A percentile compares a stretch with the other conserved stretches of the same genome.
phyloP scores from a whole-genome alignment of 2,888 invertebrate genomes.

The Metopia argyrocephala region DNA sequence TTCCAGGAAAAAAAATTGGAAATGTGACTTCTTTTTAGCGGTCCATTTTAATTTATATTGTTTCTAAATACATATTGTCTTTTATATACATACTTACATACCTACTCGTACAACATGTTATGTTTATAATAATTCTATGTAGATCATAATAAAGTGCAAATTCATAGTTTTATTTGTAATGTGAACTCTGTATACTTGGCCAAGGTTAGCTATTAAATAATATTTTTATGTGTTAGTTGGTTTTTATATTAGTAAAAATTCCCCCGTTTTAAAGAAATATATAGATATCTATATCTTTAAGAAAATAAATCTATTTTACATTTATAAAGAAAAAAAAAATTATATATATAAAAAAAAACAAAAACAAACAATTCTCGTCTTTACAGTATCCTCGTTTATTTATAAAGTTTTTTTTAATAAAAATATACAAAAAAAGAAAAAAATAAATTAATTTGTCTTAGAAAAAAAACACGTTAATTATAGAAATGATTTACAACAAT shows the following conservation, averaged over 20 bases:
- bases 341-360: neutral
- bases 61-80: too few relatives aligned
- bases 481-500: conserved; percentile 52
- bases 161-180: conserved; percentile 44
- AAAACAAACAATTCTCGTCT: conserved; percentile 30
- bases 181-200: conserved; percentile 39
- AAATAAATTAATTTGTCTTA: neutral
- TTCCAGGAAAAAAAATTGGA: too few relatives aligned
- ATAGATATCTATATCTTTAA: neutral
- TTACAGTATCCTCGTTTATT: neutral
- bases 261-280: neutral
- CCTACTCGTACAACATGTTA: too few relatives aligned
- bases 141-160: conserved; percentile 29
- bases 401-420: neutral
- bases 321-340: neutral
- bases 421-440: neutral
- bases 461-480: conserved; percentile 42
- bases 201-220: conserved; percentile 44
- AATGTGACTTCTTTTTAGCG: too few relatives aligned
- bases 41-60: too few relatives aligned
- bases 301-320: neutral
- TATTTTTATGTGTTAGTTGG: neutral
- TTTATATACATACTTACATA: too few relatives aligned
- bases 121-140: too few relatives aligned
- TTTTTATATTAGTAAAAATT: too few relatives aligned